A percentile compares a stretch with the other conserved stretches of the same genome.
phyloP scores from a whole-genome alignment of 2,113 vertebrate species.

The Burhinus bistriatus region DNA sequence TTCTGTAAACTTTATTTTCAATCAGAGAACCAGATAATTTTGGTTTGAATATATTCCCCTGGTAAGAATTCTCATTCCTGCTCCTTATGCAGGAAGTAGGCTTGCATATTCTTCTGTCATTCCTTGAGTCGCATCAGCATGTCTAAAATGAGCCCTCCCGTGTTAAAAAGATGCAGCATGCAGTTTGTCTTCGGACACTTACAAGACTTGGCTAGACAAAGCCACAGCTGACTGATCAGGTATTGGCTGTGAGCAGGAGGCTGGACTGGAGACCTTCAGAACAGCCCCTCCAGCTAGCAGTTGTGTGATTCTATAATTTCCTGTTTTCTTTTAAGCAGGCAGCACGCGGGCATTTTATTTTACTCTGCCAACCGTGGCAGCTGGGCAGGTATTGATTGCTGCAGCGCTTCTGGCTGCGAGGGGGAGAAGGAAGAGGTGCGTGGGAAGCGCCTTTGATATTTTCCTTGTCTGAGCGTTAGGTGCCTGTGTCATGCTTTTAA shows the following conservation, averaged over 20 bases:
- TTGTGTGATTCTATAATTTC: neutral
- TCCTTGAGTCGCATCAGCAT: neutral
- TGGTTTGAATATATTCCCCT: neutral
- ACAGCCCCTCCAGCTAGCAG: neutral
- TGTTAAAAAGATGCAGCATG: rapidly evolving
- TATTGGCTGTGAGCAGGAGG: neutral
- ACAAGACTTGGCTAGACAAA: neutral
- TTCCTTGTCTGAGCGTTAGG: neutral
- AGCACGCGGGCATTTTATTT: neutral
- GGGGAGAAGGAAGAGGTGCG: neutral
- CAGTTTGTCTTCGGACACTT: neutral
- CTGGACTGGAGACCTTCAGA: neutral
- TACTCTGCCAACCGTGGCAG: neutral
- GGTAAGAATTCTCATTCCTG: neutral
- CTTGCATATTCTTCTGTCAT: neutral
- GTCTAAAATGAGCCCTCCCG: rapidly evolving
- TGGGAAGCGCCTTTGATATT: neutral
- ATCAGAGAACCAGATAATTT: neutral
- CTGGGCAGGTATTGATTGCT: constrained; percentile 19
- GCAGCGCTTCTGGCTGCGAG: neutral
- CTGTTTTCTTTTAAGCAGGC: neutral
- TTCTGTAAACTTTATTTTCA: neutral
- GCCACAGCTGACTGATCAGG: neutral
- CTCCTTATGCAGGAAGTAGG: neutral
- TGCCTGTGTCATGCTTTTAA: neutral